Evolutionary conservation across 92 coral and sea anemone species (phyloP), one percentile per base, ranked within the genome.

Genomic region (Porites divaricata): DNA sequence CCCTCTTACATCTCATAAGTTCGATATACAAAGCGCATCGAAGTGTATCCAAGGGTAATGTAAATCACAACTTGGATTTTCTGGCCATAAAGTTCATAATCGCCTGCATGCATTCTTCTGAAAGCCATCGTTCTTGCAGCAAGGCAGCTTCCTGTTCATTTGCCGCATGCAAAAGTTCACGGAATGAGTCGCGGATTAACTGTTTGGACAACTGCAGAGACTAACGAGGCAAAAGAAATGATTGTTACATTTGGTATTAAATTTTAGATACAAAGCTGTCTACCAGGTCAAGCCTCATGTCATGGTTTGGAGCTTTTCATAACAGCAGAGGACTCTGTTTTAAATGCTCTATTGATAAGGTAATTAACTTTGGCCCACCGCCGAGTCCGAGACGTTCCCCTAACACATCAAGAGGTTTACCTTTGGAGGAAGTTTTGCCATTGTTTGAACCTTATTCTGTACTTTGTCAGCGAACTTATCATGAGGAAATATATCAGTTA

Each of bases 91-190:
- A 96, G 48, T 86, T 78, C 98, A 96, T 94, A 51, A 96, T 90
- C 13, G 99, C 98, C 77, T 92, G 82, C 91, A 95, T 95, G 81
- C 99, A 96, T 81, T 96, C 99, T 26, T 96, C 99, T 0, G 99
- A 96, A 20, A 96, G 93, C 99, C 99, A 96, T 45, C 99, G 87
- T 88, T 96, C 84, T 72, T 87, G 95, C 68, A 96, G 83, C 25
- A 96, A 88, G 14, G 88, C 93, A 59, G 95, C 93, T 80, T 96
- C 99, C 75, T 91, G 88, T 53, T 96, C 93, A 69, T 96, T 96
- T 59, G 88, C 93, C 48, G 85, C 91, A 69, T 96, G 99, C 17
- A 96, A 86, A 35, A 79, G 63, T 4, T 87, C 88, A 79, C 89
- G 95, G 45, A 89, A 89, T 21, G 98, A 79, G 63, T 90, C 93